Evolutionary conservation across 30 jellyfish, hydroid and myxozoan genomes (phyloP), one percentile per base, ranked within the genome.

Genomic region (Hydra vulgaris): DNA sequence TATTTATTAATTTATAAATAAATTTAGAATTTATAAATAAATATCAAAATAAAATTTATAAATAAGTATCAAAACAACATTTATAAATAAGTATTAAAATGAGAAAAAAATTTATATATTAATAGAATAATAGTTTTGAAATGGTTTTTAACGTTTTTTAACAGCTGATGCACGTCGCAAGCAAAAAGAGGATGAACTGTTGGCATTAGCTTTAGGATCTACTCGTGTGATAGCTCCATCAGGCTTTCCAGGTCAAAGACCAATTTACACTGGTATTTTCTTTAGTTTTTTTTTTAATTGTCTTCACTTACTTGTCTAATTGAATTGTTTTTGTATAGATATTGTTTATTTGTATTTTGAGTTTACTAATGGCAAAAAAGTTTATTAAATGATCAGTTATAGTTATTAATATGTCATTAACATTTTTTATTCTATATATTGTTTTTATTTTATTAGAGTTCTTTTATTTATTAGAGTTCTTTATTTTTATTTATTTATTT

Each of bases 141-240:
- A n/a, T n/a, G n/a, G n/a, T n/a, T n/a, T n/a, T n/a, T n/a, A n/a
- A n/a, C n/a, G n/a, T n/a, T n/a, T n/a, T 20, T 20, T 68, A n/a
- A n/a, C 27, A 24, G 66, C 86, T 76, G 97, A 82, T 27, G 95
- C 89, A 23, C 85, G 95, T 73, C 89, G 97, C 7, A 90, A 89
- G 40, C 94, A 93, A 21, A 85, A 90, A 80, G 94, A 72, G 18
- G 90, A 86, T 68, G 97, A 90, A 53, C 86, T 86, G 61, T 27
- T 90, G 81, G 84, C 80, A 56, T 82, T 84, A 52, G 90, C 95
- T 19, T 74, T 76, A 15, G 89, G 96, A 8, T 83, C 89, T 12
- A 84, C 95, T 25, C 95, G 95, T 40, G 88, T 88, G 25, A 40
- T 88, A 53, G 73, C 70, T 16, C 90, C 67, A n/a, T 23, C 55